These are phyloP conservation scores for Vireo griseus DNA, from an alignment of 2,797 vertebrate genomes.

Conservation along the genomic window DNA sequence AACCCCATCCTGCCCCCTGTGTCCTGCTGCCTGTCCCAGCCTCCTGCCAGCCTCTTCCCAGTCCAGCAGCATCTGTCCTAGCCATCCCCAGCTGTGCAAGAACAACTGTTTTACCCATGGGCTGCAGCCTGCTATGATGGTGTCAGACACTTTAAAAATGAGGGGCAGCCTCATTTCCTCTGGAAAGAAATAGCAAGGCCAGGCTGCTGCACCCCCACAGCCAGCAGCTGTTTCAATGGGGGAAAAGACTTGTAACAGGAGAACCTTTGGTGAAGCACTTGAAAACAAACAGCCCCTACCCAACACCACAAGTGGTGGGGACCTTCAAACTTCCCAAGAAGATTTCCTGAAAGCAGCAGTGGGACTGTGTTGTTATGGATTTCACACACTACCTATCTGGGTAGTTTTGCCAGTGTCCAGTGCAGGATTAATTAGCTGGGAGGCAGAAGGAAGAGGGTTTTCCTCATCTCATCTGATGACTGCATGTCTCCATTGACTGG, in stretches of 20 bases:
- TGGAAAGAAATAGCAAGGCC: background rate
- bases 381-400: background rate
- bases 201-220: background rate
- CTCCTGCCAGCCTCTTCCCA: background rate
- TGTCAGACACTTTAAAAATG: background rate
- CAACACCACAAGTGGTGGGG: background rate
- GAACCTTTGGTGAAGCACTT: background rate
- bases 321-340: background rate
- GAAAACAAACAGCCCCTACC: background rate
- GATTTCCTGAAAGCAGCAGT: background rate
- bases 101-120: background rate
- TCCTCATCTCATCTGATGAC: background rate
- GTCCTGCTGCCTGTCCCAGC: background rate
- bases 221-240: background rate
- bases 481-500: background rate
- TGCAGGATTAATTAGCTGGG: background rate
- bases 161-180: background rate
- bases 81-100: background rate
- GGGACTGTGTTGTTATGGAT: background rate
- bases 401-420: background rate
- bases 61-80: background rate
- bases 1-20: accelerated
- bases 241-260: background rate
- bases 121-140: background rate
- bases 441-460: background rate